Evolutionary conservation across 53 echinoderm and acorn worm genomes (phyloP).

Genomic region (Antedon mediterranea): DNA sequence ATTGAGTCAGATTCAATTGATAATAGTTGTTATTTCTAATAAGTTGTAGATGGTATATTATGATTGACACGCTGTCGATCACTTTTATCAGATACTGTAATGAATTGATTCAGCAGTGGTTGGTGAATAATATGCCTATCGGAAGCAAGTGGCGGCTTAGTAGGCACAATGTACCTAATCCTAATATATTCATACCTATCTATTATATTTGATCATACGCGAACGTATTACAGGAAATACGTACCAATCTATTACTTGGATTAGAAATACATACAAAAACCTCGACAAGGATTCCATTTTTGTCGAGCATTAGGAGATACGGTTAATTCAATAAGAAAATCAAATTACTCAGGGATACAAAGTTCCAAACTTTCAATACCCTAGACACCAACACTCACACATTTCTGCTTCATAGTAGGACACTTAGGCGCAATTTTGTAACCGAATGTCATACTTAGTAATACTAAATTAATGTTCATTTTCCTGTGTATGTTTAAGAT

Average conservation of each 20-base stretch:
- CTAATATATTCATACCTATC: background rate
- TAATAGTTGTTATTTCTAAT: background rate
- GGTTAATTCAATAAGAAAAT: conserved; percentile 1
- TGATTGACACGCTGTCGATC: background rate
- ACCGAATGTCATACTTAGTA: background rate
- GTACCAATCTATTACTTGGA: background rate
- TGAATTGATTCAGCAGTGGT: background rate
- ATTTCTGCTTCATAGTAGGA: background rate
- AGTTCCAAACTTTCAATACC: background rate
- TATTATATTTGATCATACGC: background rate
- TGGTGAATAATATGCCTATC: too few relatives aligned
- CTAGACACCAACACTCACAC: background rate
- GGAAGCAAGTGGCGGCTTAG: too few relatives aligned
- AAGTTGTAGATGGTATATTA: background rate
- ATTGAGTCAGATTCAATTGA: background rate
- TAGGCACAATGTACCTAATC: too few relatives aligned
- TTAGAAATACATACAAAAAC: background rate
- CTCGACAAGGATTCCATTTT: background rate
- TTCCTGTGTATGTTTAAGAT: background rate
- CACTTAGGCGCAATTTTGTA: background rate
- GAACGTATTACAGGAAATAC: background rate
- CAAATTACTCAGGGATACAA: background rate
- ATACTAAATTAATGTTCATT: background rate
- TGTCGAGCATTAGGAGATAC: background rate
- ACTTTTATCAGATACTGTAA: background rate